These are phyloP conservation scores for Pterobdella sp. DNA, from an alignment of 2,888 invertebrate genomes.

Conservation along the genomic window DNA sequence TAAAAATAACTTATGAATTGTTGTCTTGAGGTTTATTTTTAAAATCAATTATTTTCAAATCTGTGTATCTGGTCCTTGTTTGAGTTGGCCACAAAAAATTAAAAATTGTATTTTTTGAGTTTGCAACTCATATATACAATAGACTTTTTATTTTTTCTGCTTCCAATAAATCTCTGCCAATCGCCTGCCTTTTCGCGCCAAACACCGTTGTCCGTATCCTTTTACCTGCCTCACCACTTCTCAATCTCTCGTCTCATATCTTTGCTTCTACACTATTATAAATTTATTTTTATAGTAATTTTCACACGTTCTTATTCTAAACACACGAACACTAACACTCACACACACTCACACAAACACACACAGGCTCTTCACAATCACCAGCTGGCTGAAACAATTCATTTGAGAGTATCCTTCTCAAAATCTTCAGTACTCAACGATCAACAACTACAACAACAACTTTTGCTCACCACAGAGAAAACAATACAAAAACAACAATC, in stretches of 20 bases:
- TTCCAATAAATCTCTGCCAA: not conserved
- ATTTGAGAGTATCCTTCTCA: slow-evolving; percentile 96
- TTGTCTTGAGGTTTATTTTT: too few relatives aligned
- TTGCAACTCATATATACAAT: too few relatives aligned
- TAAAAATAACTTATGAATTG: too few relatives aligned
- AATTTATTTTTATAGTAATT: not conserved
- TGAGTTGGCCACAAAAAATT: too few relatives aligned
- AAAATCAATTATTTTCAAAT: too few relatives aligned
- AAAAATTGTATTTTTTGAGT: too few relatives aligned
- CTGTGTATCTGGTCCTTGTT: too few relatives aligned
- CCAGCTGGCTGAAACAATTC: slow-evolving; percentile 94
- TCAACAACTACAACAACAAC: slow-evolving; percentile 16
- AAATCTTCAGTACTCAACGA: slow-evolving; percentile 56
- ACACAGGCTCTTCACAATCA: slow-evolving; percentile 93
- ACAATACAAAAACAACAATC: not conserved
- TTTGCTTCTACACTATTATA: not conserved
- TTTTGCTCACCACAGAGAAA: not conserved
- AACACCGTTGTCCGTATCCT: not conserved
- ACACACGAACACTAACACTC: not conserved
- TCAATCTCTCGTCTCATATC: not conserved
- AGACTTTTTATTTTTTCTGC: too few relatives aligned
- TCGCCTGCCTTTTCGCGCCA: not conserved
- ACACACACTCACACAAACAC: slow-evolving; percentile 34
- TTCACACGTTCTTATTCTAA: not conserved
- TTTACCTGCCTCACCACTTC: not conserved